Evolutionary conservation across 2,888 invertebrate species (phyloP).

Genomic region (Troides helena): DNA sequence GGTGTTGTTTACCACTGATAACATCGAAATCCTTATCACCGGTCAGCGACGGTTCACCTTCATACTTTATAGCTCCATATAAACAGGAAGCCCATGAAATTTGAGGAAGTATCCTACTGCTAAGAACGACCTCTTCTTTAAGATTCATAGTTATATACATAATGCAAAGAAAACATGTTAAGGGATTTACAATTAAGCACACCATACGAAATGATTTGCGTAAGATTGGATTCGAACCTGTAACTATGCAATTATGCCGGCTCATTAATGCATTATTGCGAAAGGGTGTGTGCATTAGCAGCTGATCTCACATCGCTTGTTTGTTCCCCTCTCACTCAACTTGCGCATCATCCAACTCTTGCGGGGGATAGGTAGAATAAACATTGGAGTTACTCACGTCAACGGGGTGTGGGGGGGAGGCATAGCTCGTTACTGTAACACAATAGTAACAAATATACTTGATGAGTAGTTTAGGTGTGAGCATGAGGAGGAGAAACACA

Average conservation of each 20-base stretch:
- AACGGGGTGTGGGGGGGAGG: background rate
- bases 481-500: too few relatives aligned
- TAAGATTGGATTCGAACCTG: background rate
- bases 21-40: too few relatives aligned
- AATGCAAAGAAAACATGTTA: too few relatives aligned
- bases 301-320: slow-evolving; percentile 1
- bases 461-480: too few relatives aligned
- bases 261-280: background rate
- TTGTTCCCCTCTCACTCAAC: slow-evolving; percentile 6
- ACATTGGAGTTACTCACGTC: background rate
- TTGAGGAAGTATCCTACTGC: too few relatives aligned
- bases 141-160: too few relatives aligned
- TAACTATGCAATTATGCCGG: background rate
- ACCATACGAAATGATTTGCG: background rate
- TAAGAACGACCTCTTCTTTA: too few relatives aligned
- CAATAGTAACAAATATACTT: too few relatives aligned
- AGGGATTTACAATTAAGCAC: background rate
- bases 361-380: slow-evolving; percentile 5
- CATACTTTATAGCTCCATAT: too few relatives aligned
- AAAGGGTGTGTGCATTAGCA: background rate
- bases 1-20: too few relatives aligned
- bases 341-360: slow-evolving; percentile 4
- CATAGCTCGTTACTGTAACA: background rate
- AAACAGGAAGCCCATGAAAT: too few relatives aligned
- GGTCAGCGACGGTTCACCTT: too few relatives aligned